Conservation (phyloP, 2,113 vertebrate species). For the Pygathrix nemaeus region DNA sequence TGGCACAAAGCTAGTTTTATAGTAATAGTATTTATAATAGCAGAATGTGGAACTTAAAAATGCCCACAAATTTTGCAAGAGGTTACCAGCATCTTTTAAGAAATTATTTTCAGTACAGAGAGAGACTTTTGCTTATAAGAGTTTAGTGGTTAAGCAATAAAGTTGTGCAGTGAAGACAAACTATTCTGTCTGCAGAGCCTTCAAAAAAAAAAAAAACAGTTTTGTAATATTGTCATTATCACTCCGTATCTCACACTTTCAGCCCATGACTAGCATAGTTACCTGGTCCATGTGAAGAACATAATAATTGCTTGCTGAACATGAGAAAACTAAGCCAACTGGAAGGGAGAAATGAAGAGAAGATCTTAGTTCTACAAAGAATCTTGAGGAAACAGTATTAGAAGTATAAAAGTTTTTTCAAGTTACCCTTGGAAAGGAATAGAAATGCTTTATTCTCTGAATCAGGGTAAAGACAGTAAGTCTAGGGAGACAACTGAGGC, state of each 20-base stretch:
- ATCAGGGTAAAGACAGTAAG: neutral
- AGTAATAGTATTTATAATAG: neutral
- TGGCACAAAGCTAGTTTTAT: slow-evolving; percentile 24
- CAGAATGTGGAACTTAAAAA: slow-evolving; percentile 22
- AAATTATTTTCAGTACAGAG: neutral
- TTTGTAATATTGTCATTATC: neutral
- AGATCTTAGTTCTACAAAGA: slow-evolving; percentile 31
- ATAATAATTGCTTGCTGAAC: slow-evolving; percentile 9
- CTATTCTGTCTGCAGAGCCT: neutral
- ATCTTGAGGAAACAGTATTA: neutral
- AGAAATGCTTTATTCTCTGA: slow-evolving; percentile 27
- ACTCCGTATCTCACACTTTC: neutral
- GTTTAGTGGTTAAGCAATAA: slow-evolving; percentile 15
- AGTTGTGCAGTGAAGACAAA: neutral
- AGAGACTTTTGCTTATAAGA: neutral
- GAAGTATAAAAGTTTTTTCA: slow-evolving; percentile 1
- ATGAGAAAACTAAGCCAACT: neutral
- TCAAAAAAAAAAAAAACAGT: neutral
- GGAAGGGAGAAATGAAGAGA: slow-evolving; percentile 20
- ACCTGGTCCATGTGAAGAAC: neutral
- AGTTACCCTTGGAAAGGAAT: neutral
- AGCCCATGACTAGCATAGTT: neutral
- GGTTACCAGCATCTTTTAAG: slow-evolving; percentile 11
- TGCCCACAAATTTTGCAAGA: slow-evolving; percentile 39
- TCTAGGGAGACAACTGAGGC: neutral